These are phyloP conservation scores for Oxytorus armatus DNA, from an alignment of 2,888 invertebrate species.

Conservation along the genomic window DNA sequence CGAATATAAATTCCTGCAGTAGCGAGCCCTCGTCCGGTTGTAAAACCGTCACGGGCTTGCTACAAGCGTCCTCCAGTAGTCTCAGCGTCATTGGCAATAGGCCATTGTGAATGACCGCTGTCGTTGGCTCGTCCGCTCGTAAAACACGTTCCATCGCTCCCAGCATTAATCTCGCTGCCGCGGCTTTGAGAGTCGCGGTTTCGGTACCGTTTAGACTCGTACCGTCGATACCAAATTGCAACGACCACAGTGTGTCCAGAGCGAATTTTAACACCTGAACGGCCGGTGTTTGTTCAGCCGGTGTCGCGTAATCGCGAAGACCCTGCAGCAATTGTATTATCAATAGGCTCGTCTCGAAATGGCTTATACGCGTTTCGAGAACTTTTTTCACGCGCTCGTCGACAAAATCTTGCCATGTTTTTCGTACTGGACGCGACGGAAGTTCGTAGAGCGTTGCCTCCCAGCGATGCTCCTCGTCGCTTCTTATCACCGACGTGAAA, in stretches of 20 bases:
- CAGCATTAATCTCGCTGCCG: conserved; percentile 86
- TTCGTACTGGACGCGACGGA: conserved; percentile 80
- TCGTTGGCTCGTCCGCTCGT: conserved; percentile 86
- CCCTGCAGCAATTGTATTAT: conserved; percentile 87
- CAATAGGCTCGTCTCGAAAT: conserved; percentile 86
- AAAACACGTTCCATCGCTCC: conserved; percentile 87
- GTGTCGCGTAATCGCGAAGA: conserved; percentile 86
- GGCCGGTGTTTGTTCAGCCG: conserved; percentile 86
- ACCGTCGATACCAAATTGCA: conserved; percentile 87
- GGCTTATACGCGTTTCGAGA: conserved; percentile 85
- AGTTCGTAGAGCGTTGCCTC: conserved; percentile 83
- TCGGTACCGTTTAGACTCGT: conserved; percentile 82
- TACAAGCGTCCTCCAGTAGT: conserved; percentile 86
- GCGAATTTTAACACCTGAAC: conserved; percentile 88
- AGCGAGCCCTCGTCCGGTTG: conserved; percentile 85
- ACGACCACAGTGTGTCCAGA: conserved; percentile 86
- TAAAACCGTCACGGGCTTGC: conserved; percentile 73
- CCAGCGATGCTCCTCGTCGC: conserved; percentile 84
- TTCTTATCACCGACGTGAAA: conserved; percentile 86
- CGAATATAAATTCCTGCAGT: conserved; percentile 87
- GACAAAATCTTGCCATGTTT: conserved; percentile 86
- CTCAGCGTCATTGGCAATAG: conserved; percentile 87
- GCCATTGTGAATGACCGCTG: conserved; percentile 86
- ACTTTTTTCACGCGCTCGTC: conserved; percentile 86
- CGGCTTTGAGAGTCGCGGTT: conserved; percentile 86